Percentiles rank a stretch among this genome's conserved stretches.
These are phyloP conservation scores for Mermis nigrescens DNA, from an alignment of 2,888 invertebrate species.

Conservation along the genomic window DNA sequence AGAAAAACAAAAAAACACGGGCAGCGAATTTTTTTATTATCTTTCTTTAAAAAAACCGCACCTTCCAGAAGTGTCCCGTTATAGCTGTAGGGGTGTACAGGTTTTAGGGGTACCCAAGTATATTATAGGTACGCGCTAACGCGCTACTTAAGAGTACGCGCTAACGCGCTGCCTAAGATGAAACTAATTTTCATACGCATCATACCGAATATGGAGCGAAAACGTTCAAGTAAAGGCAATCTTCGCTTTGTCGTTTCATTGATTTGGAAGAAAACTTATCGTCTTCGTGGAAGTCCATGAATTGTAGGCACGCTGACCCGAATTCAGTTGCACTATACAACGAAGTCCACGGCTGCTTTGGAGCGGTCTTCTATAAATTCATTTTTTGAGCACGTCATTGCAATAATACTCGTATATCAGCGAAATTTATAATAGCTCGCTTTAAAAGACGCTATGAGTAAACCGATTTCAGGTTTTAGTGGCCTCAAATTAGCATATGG, in stretches of 20 bases:
- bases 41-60: too few relatives aligned
- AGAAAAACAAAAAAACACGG: too few relatives aligned
- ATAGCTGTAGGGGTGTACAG: too few relatives aligned
- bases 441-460: background rate
- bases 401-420: background rate
- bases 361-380: conserved; percentile 23
- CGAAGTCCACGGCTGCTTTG: conserved; percentile 27
- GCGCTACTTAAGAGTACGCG: too few relatives aligned
- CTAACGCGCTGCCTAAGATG: too few relatives aligned
- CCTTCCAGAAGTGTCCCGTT: too few relatives aligned
- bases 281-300: conserved; percentile 32
- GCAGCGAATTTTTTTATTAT: too few relatives aligned
- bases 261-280: conserved; percentile 48
- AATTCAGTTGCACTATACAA: conserved; percentile 28
- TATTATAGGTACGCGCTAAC: too few relatives aligned
- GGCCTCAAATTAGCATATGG: too few relatives aligned
- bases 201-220: conserved; percentile 48
- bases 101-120: too few relatives aligned
- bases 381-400: background rate
- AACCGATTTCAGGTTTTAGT: background rate
- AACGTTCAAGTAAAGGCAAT: conserved; percentile 78
- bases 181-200: background rate
- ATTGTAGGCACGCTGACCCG: conserved; percentile 30
- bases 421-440: background rate
- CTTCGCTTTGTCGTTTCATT: conserved; percentile 69